Evolutionary conservation across 2,113 vertebrate genomes (phyloP).

Genomic region (Petromus typicus): DNA sequence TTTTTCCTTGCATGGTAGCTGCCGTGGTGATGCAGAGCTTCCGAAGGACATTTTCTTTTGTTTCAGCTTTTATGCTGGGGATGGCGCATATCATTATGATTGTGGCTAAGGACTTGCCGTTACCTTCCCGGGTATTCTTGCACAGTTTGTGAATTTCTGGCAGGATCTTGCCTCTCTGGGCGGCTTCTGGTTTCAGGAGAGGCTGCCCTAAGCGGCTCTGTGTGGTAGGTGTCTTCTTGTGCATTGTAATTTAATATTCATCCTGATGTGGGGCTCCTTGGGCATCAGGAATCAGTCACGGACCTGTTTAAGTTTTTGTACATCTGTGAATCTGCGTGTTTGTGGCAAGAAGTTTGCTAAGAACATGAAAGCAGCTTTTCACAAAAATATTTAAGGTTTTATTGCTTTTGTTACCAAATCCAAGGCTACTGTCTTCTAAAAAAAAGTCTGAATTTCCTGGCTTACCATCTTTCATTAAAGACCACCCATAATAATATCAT

Average conservation of each 20-base stretch:
- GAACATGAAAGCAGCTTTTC: constrained; percentile 45
- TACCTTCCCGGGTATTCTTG: constrained; percentile 57
- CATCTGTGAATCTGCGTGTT: not conserved
- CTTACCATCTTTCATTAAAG: constrained; percentile 58
- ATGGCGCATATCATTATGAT: constrained; percentile 75
- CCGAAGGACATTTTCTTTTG: constrained; percentile 77
- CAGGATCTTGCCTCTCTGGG: constrained; percentile 1
- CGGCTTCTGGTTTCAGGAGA: not conserved
- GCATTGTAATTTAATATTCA: not conserved
- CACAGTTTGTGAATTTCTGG: constrained; percentile 63
- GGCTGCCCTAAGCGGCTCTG: not conserved
- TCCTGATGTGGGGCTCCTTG: not conserved
- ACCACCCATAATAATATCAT: constrained; percentile 63
- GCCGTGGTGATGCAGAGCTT: constrained; percentile 22
- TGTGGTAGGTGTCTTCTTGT: not conserved
- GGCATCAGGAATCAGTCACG: not conserved
- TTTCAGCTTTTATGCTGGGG: constrained; percentile 75
- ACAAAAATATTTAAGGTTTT: constrained; percentile 52
- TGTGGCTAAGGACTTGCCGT: constrained; percentile 63
- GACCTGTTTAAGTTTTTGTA: constrained; percentile 46
- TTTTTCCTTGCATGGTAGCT: constrained; percentile 58
- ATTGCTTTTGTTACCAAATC: constrained; percentile 21
- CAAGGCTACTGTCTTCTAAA: constrained; percentile 14
- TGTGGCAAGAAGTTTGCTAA: not conserved
- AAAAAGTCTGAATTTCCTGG: constrained; percentile 54